Percentiles rank a stretch among this genome's conserved stretches.
Evolutionary conservation across 2,888 invertebrate species (phyloP).

Genomic region (Sialis fuliginosa): DNA sequence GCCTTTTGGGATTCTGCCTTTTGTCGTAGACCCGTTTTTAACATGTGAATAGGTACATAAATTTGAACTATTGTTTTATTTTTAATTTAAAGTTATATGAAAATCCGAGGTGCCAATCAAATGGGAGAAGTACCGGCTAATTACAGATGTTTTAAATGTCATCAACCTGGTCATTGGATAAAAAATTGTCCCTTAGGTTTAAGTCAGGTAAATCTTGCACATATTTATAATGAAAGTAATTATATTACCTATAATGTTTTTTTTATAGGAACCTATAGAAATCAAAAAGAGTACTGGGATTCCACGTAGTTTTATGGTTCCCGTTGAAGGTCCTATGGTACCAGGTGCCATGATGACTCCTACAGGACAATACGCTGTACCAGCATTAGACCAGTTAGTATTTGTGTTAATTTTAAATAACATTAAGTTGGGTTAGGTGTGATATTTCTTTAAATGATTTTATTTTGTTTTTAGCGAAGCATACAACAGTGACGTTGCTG

Average conservation of each 20-base stretch:
- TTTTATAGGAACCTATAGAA: constrained; percentile 46
- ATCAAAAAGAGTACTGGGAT: constrained; percentile 94
- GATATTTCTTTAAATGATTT: background rate
- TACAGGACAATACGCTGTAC: constrained; percentile 74
- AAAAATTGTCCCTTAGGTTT: constrained; percentile 76
- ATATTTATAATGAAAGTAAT: background rate
- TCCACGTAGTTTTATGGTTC: constrained; percentile 88
- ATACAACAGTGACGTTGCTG: constrained; percentile 42
- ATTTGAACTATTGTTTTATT: background rate
- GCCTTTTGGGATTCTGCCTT: too few species aligned
- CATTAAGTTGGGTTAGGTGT: constrained; percentile 2
- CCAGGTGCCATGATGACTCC: constrained; percentile 86
- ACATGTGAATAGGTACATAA: background rate
- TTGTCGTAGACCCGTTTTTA: too few species aligned
- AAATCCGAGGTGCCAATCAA: constrained; percentile 75
- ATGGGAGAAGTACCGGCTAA: constrained; percentile 77
- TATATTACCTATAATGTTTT: constrained; percentile 10
- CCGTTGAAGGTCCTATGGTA: constrained; percentile 74
- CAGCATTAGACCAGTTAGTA: constrained; percentile 70
- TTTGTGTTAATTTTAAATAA: constrained; percentile 2
- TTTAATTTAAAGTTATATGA: constrained; percentile 51
- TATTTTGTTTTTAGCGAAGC: constrained; percentile 39
- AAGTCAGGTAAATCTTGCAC: constrained; percentile 25
- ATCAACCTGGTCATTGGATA: constrained; percentile 93
- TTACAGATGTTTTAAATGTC: constrained; percentile 90